phyloP scores from a whole-genome alignment of 2,113 vertebrate species.

The Takifugu flavidus region DNA sequence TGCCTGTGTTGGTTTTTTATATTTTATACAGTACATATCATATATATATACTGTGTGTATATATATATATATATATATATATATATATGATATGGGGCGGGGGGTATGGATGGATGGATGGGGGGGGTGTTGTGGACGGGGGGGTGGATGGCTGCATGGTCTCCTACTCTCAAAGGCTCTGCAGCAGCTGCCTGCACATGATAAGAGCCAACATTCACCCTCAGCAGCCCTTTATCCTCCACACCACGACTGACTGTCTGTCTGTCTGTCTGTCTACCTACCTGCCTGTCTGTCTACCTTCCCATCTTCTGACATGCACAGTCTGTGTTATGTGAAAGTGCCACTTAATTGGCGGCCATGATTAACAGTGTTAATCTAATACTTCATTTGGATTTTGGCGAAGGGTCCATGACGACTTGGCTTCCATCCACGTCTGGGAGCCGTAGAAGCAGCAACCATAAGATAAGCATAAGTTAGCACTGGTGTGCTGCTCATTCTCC shows the following conservation, averaged over 20 bases:
- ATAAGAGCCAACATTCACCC: slow-evolving; percentile 75
- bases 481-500: too few species aligned
- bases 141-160: slow-evolving; percentile 29
- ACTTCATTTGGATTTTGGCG: slow-evolving; percentile 70
- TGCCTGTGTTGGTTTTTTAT: too few species aligned
- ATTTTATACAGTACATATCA: too few species aligned
- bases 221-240: slow-evolving; percentile 55
- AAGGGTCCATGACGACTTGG: slow-evolving; percentile 66
- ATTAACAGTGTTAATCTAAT: slow-evolving; percentile 71
- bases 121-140: slow-evolving; percentile 4
- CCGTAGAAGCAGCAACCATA: slow-evolving; percentile 25
- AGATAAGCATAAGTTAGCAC: slow-evolving; percentile 5
- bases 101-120: slow-evolving; percentile 16
- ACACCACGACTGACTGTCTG: slow-evolving; percentile 44
- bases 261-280: slow-evolving; percentile 19
- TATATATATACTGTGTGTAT: too few species aligned
- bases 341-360: slow-evolving; percentile 64
- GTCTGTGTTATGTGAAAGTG: slow-evolving; percentile 52
- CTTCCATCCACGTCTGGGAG: slow-evolving; percentile 58
- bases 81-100: too few species aligned
- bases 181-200: slow-evolving; percentile 73
- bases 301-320: background rate
- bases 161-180: slow-evolving; percentile 70
- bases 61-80: too few species aligned
- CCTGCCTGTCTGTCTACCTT: slow-evolving; percentile 1